Evolutionary conservation across 2,113 vertebrate species (phyloP), one percentile per base, ranked within the genome.

Genomic region (Campylomormyrus tamandua): DNA sequence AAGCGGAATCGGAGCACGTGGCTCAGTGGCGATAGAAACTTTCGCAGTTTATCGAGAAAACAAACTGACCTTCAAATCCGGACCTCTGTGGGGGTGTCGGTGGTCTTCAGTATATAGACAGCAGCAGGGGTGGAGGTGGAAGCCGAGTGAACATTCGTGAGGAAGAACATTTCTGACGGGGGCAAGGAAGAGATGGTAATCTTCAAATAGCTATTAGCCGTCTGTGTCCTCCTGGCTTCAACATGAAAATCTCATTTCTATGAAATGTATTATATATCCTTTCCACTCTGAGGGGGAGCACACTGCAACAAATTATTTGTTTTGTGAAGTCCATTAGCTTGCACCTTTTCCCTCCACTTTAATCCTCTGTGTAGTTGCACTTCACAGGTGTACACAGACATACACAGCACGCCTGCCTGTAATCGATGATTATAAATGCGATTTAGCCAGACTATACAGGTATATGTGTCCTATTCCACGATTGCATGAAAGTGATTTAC

Each of bases 31-130:
- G 19, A 46, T 91, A 92, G 90, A 89, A 4, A 77, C 74, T 89
- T 94, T 93, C 93, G 92, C 90, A 86, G 89, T 90, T 88, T 62
- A 86, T 62, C 35, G 46, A 84, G 31, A 85, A 85, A 84, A 86
- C 50, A 58, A 85, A 53, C 85, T 52, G 31, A 48, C 35, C 39
- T 62, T 84, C 53, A 46, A 42, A 42, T 42, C 50, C 53, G 4
- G 48, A 52, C 80, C 39, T 31, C 50, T 62, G 85, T 21, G 50
- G 77, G 80, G 83, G 45, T 46, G 62, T 58, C 13, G 35, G n/a
- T 27, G 35, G 39, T 46, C 42, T 62, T 52, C 31, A 56, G 89
- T 89, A 89, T 56, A 53, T 50, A 84, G 70, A 80, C 17, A 27
- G 35, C 21, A 56, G 53, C 6, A 39, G 56, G 39, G 53, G 87